phyloP scores from a whole-genome alignment of 2,113 vertebrate species.

The Solenodon paradoxus region DNA sequence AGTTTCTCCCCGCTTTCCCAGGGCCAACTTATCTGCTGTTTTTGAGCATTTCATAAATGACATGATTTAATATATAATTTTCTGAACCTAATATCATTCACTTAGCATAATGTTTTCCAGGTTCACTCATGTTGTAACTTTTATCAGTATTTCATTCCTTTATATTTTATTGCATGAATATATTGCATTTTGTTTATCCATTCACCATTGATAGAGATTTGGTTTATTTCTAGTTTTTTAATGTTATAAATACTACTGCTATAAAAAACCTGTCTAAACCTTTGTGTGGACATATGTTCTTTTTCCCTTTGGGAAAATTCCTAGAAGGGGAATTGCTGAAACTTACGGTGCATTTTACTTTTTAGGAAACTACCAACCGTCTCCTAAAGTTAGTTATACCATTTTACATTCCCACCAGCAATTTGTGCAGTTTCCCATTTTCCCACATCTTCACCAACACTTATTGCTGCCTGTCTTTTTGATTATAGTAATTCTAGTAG shows the following conservation, averaged over 20 bases:
- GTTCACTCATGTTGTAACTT: no score
- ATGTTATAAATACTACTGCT: background rate
- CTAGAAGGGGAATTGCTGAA: background rate
- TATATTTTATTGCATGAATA: background rate
- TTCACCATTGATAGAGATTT: background rate
- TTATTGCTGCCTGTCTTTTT: background rate
- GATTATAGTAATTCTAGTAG: background rate
- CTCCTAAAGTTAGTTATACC: background rate
- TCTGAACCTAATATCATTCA: background rate
- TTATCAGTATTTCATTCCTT: background rate
- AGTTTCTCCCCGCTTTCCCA: background rate
- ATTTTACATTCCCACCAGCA: background rate
- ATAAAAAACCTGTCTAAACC: background rate
- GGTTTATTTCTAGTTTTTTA: background rate
- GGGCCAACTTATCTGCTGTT: background rate
- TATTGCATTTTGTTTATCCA: background rate
- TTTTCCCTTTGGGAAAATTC: background rate
- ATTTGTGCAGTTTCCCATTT: background rate
- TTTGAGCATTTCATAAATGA: background rate
- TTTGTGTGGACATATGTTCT: background rate
- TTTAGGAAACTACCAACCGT: background rate
- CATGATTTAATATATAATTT: background rate
- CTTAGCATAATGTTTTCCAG: background rate
- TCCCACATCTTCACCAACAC: background rate
- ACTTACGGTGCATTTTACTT: background rate